Percentiles rank a stretch among this genome's conserved stretches.
phyloP scores from a whole-genome alignment of 2,888 invertebrate species.

The Xestobium rufovillosum region DNA sequence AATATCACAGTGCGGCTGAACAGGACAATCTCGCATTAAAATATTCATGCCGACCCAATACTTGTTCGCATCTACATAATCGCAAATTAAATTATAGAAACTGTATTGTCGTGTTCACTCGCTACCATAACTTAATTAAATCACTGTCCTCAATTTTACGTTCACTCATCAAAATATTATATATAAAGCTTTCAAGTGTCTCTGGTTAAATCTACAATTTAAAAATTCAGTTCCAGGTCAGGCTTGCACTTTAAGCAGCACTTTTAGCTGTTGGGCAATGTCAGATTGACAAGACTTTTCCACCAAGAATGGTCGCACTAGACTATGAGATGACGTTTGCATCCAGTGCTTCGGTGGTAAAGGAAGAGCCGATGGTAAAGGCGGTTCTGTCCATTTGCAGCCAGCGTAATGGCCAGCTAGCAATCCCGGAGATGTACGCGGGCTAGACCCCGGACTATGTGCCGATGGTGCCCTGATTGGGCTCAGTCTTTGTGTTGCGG shows the following conservation, averaged over 20 bases:
- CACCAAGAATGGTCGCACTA: constrained; percentile 43
- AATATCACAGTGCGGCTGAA: constrained; percentile 45
- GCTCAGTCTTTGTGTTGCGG: constrained; percentile 19
- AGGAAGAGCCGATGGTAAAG: constrained; percentile 63
- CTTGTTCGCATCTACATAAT: constrained; percentile 8
- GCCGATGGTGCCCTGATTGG: constrained; percentile 25
- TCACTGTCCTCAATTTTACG: constrained; percentile 23
- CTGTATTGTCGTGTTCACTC: constrained; percentile 45
- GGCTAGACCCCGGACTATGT: constrained; percentile 20
- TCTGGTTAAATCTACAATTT: constrained; percentile 28
- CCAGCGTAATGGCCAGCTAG: constrained; percentile 54
- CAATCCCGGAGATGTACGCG: constrained; percentile 37
- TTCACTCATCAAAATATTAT: constrained; percentile 35
- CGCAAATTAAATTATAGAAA: constrained; percentile 9
- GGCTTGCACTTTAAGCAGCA: constrained; percentile 43
- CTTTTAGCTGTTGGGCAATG: constrained; percentile 39
- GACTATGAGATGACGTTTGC: constrained; percentile 49
- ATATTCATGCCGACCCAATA: constrained; percentile 10
- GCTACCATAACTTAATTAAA: constrained; percentile 32
- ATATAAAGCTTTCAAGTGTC: constrained; percentile 35
- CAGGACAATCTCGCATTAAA: constrained; percentile 39
- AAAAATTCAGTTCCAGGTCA: constrained; percentile 30
- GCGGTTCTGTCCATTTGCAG: constrained; percentile 63
- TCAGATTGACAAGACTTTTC: constrained; percentile 32
- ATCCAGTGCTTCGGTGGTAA: constrained; percentile 69